phyloP scores from a whole-genome alignment of 64 coral and sea anemone species.

The Dendrophyllia cribrosa region DNA sequence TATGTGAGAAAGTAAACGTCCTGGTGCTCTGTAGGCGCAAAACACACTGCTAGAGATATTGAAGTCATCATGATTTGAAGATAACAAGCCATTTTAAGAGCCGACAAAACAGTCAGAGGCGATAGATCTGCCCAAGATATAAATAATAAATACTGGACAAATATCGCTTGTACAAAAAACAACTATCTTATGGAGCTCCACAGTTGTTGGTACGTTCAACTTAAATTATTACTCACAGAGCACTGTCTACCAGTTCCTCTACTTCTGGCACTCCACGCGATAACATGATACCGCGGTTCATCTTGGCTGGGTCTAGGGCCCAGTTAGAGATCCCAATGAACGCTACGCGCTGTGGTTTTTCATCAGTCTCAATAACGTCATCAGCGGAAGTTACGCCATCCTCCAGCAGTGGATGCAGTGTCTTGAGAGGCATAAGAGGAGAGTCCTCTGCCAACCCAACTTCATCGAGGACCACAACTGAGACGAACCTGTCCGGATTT shows the following conservation, averaged over 20 bases:
- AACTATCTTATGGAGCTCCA: too few species aligned
- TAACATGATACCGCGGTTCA: slow-evolving; percentile 96
- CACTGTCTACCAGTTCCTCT: slow-evolving; percentile 75
- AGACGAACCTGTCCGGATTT: slow-evolving; percentile 65
- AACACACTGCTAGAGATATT: too few species aligned
- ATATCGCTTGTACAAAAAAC: too few species aligned
- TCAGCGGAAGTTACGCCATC: slow-evolving; percentile 90
- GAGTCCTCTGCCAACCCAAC: slow-evolving; percentile 91
- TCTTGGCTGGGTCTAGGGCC: slow-evolving; percentile 94
- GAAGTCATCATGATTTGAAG: too few species aligned
- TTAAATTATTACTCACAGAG: slow-evolving; percentile 47
- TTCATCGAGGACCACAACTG: slow-evolving; percentile 92
- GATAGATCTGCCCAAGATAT: too few species aligned
- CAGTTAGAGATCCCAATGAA: slow-evolving; percentile 95
- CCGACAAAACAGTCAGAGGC: too few species aligned
- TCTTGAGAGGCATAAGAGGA: slow-evolving; percentile 89
- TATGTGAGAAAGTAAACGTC: too few species aligned
- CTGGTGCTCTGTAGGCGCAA: too few species aligned
- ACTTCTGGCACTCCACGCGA: slow-evolving; percentile 68
- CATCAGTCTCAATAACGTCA: slow-evolving; percentile 83
- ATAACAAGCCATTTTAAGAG: too few species aligned
- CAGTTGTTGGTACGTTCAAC: background rate
- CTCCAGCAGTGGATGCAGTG: slow-evolving; percentile 87
- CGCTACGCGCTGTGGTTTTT: slow-evolving; percentile 80
- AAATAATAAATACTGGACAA: too few species aligned